These are phyloP conservation scores for Hirtodrosophila alboralis DNA, from an alignment of 2,888 invertebrate genomes.

Conservation along the genomic window DNA sequence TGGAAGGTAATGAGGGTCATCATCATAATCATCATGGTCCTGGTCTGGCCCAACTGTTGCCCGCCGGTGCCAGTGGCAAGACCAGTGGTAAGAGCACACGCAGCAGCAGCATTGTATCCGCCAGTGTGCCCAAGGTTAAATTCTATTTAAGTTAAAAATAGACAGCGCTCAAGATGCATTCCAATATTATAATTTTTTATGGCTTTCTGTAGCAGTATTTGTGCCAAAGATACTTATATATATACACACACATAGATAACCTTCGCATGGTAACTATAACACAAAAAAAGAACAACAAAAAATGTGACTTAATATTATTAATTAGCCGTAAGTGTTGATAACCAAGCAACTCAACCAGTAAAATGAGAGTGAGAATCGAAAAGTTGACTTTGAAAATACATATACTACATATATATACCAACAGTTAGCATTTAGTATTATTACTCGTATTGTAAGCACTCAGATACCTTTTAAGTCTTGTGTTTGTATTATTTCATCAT, in stretches of 20 bases:
- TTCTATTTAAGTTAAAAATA: conserved; percentile 78
- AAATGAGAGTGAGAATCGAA: conserved; percentile 46
- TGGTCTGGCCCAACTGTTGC: conserved; percentile 52
- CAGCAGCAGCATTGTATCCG: conserved; percentile 69
- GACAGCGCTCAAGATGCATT: conserved; percentile 6
- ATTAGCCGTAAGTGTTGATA: conserved; percentile 53
- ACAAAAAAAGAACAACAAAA: no score
- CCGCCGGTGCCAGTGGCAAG: conserved; percentile 51
- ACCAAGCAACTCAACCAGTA: conserved; percentile 30
- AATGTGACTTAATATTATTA: conserved; percentile 70
- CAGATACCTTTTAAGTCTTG: conserved; percentile 55
- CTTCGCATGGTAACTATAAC: conserved; percentile 10
- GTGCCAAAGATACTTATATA: conserved; percentile 71
- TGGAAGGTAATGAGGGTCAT: conserved; percentile 84
- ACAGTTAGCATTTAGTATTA: conserved; percentile 58
- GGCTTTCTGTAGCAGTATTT: conserved; percentile 63
- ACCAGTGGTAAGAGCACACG: conserved; percentile 74
- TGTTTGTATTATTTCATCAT: conserved; percentile 32
- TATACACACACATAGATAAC: conserved; percentile 5
- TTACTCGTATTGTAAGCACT: conserved; percentile 45
- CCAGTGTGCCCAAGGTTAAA: conserved; percentile 78
- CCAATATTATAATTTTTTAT: not conserved
- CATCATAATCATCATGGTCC: conserved; percentile 15
- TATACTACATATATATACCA: no score
- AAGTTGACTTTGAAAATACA: conserved; percentile 28